Evolutionary conservation across 2,797 vertebrate genomes (phyloP).

Genomic region (Ptychobarbus kaznakovi): DNA sequence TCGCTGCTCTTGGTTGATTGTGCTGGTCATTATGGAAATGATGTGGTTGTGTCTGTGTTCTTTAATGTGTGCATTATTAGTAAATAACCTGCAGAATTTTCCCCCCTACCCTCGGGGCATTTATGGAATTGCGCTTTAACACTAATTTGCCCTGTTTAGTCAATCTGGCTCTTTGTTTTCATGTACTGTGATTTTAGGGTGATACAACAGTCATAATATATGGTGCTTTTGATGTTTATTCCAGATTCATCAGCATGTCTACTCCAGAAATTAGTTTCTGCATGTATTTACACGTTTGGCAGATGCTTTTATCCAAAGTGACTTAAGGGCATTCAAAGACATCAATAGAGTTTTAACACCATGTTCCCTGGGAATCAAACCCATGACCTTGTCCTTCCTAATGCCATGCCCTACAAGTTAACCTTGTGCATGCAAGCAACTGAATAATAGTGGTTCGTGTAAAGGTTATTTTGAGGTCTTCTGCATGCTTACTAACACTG

Average conservation of each 20-base stretch:
- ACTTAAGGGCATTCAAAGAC: not conserved
- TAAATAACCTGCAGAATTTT: no score
- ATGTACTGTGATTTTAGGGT: not conserved
- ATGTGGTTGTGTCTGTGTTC: no score
- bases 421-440: not conserved
- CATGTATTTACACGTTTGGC: constrained; percentile 3
- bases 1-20: no score
- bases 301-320: not conserved
- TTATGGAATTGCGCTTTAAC: not conserved
- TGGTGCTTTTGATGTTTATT: not conserved
- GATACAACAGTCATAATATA: not conserved
- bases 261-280: not conserved
- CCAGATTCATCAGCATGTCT: not conserved
- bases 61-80: no score
- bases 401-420: not conserved
- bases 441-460: not conserved
- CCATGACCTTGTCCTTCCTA: not conserved
- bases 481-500: constrained; percentile 6
- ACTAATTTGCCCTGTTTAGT: not conserved
- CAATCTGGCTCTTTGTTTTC: not conserved
- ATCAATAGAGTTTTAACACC: not conserved
- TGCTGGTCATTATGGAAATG: no score
- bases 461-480: not conserved
- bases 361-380: not conserved
- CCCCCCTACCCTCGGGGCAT: no score